Conservation (phyloP, 2,113 vertebrate species). For the Falcunculus frontatus region DNA sequence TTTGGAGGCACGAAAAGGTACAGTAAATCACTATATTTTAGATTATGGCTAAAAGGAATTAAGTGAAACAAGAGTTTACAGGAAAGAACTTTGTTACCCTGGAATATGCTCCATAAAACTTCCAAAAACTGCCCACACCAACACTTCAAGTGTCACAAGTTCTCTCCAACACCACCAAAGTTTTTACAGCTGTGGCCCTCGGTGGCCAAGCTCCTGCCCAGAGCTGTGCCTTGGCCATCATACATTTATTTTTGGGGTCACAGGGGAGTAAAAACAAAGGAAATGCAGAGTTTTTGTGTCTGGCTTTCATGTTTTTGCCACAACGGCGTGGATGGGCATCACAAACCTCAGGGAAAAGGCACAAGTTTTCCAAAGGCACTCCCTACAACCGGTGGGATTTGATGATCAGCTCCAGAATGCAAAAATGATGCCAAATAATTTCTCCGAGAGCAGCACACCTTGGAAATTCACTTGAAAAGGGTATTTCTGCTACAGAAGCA, state of each 20-base stretch:
- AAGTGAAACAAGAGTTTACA: neutral
- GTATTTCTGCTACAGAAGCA: neutral
- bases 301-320: neutral
- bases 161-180: neutral
- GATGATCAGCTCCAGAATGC: neutral
- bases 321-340: neutral
- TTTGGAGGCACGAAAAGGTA: neutral
- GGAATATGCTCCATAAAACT: neutral
- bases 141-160: neutral
- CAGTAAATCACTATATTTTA: neutral
- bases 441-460: neutral
- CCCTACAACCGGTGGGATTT: fast-evolving
- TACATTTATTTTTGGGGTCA: neutral
- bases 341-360: neutral
- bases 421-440: fast-evolving
- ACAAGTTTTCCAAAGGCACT: neutral
- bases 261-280: neutral
- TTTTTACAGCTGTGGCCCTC: neutral
- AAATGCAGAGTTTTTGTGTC: neutral
- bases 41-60: neutral
- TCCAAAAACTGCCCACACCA: neutral
- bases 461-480: neutral
- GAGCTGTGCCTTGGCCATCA: neutral
- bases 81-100: neutral
- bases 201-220: neutral